Evolutionary conservation across 2,888 invertebrate species (phyloP), one percentile per base, ranked within the genome.

Genomic region (Drosophila niveifrons): DNA sequence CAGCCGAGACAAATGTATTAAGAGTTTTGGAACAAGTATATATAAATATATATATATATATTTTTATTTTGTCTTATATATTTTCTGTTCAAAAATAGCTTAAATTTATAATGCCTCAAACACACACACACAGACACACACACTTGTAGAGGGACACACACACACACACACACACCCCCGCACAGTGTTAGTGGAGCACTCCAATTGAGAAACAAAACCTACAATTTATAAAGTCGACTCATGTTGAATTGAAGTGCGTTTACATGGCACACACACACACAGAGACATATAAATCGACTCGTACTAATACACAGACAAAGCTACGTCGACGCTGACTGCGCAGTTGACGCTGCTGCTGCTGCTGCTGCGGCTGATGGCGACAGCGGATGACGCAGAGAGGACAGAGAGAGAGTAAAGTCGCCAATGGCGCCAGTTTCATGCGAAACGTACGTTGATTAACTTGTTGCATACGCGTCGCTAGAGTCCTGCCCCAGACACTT

Each of bases 381-480:
- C 56, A 47, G 81, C 31, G 41, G 77, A 70, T 81, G 84, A 79
- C 79, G 69, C 65, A n/a, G n/a, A n/a, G 57, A 47, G 52, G 65
- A 51, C 68, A 53, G 75, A 58, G 77, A 58, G n/a, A n/a, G n/a
- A n/a, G n/a, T n/a, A n/a, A n/a, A n/a, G 53, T 69, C 72, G 65
- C 66, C 66, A 50, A 36, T 64, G 82, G 83, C 84, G 82, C 81
- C 86, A 85, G 86, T 85, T 85, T 80, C 72, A 77, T 80, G 77
- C 80, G 70, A 79, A 77, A 77, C 82, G 84, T 82, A 77, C 77
- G 84, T 80, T 86, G 84, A 84, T 86, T 85, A 84, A 85, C 85
- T 85, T 85, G 85, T 85, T 85, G 85, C 87, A 84, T 83, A 78
- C 83, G 85, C 85, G 71, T 80, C 75, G 78, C 53, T 47, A 46